Conservation (phyloP, 2,113 vertebrate genomes). For the Scortum barcoo region DNA sequence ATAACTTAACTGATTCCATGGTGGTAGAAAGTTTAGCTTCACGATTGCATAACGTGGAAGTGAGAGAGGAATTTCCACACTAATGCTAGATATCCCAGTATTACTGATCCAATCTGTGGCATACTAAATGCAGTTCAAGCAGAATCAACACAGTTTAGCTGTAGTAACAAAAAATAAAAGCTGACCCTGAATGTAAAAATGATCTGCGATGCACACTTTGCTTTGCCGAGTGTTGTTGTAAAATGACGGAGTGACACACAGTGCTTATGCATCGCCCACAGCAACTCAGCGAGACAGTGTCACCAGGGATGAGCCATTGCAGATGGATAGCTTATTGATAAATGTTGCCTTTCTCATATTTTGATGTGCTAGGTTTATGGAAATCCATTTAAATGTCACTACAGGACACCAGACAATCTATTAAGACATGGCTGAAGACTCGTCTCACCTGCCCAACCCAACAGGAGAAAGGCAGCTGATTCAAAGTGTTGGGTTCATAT, state of each 20-base stretch:
- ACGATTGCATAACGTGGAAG: neutral
- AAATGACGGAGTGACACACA: slow-evolving; percentile 30
- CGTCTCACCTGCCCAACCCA: neutral
- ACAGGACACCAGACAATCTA: slow-evolving; percentile 46
- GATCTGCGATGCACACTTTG: slow-evolving; percentile 17
- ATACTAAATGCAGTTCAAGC: neutral
- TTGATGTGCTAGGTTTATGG: slow-evolving; percentile 58
- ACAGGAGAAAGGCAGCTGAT: neutral
- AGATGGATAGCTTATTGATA: slow-evolving; percentile 60
- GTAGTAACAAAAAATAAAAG: neutral
- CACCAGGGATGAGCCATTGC: slow-evolving; percentile 37
- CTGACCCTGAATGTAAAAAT: neutral
- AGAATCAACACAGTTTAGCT: neutral
- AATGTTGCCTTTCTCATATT: slow-evolving; percentile 40
- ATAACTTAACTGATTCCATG: neutral
- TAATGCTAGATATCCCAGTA: neutral
- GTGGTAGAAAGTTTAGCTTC: neutral
- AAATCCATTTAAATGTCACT: slow-evolving; percentile 59
- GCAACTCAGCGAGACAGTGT: slow-evolving; percentile 36
- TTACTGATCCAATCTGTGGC: neutral
- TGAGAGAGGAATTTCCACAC: neutral
- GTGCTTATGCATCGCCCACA: slow-evolving; percentile 36
- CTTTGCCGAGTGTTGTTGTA: slow-evolving; percentile 20
- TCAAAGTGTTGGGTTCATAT: slow-evolving; percentile 23
- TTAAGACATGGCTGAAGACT: slow-evolving; percentile 22